A percentile compares a stretch with the other conserved stretches of the same genome.
Conservation (phyloP, 1,140 invertebrate species). For the Hormaphis cornu region DNA sequence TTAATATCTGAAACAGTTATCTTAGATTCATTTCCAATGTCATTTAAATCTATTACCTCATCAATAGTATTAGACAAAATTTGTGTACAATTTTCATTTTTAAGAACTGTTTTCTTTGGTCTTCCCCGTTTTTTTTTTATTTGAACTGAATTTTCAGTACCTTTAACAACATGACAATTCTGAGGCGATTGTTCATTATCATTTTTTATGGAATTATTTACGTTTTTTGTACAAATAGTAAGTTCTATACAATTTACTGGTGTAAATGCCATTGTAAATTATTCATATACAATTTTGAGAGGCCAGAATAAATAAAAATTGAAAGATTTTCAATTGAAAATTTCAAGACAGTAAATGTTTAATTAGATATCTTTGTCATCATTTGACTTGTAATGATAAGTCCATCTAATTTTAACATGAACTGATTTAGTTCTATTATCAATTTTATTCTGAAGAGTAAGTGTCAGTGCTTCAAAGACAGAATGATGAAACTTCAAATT, state of each 20-base stretch:
- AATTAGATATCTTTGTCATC: no score
- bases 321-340: no score
- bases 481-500: no score
- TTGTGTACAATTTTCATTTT: not conserved
- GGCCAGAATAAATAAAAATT: not conserved
- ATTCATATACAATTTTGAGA: not conserved
- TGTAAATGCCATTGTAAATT: not conserved
- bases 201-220: not conserved
- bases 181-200: not conserved
- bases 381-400: slow-evolving; percentile 71
- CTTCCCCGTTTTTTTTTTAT: slow-evolving; percentile 15
- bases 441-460: no score
- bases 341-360: no score
- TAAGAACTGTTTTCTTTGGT: not conserved
- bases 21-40: no score
- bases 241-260: not conserved
- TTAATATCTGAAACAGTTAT: not conserved
- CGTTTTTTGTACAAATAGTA: not conserved
- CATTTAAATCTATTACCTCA: no score
- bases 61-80: no score
- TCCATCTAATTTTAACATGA: slow-evolving; percentile 78
- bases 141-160: not conserved
- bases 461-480: no score
- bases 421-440: slow-evolving; percentile 52
- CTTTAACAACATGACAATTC: not conserved